These are phyloP conservation scores for Alligator mississippiensis DNA, from an alignment of 2,113 vertebrate genomes.

Conservation along the genomic window DNA sequence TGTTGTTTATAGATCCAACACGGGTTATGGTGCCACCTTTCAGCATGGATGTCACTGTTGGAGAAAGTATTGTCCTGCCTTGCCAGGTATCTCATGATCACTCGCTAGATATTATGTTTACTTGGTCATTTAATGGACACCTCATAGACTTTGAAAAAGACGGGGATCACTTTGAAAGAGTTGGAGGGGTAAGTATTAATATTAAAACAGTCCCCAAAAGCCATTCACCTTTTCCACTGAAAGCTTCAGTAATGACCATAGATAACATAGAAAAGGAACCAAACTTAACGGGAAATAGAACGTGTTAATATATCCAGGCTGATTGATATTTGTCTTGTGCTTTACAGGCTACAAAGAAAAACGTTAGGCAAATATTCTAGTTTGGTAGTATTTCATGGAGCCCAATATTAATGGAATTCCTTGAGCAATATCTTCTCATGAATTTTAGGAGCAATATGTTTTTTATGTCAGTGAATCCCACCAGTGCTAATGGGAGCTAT, in stretches of 20 bases:
- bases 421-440: neutral
- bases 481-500: neutral
- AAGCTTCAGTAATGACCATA: neutral
- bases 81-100: conserved; percentile 96
- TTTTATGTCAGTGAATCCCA: neutral
- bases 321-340: neutral
- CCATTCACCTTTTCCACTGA: neutral
- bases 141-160: conserved; percentile 94
- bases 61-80: conserved; percentile 95
- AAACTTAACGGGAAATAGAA: neutral
- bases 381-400: neutral
- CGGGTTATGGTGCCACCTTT: conserved; percentile 89
- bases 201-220: neutral
- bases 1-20: conserved; percentile 86
- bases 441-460: fast-evolving
- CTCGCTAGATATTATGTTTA: conserved; percentile 91
- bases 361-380: neutral
- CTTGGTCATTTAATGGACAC: conserved; percentile 96
- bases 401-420: neutral
- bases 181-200: conserved; percentile 93
- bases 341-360: neutral
- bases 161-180: conserved; percentile 95
- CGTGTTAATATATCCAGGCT: neutral
- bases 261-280: fast-evolving
- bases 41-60: conserved; percentile 94